phyloP scores from a whole-genome alignment of 2,113 vertebrate genomes.

The Pelodiscus sinensis region DNA sequence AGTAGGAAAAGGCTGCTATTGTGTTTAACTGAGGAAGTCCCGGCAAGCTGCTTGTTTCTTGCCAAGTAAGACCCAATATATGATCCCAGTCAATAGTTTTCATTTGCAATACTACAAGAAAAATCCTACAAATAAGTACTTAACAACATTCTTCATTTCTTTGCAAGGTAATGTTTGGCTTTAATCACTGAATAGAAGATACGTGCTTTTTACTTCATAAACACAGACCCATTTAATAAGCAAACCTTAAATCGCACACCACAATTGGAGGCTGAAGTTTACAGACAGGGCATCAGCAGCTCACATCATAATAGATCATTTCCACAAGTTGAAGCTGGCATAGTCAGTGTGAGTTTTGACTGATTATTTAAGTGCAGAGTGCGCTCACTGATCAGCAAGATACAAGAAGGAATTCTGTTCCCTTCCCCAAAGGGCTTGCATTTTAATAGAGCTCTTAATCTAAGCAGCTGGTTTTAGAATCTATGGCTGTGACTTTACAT shows the following conservation, averaged over 20 bases:
- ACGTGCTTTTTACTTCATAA: constrained; percentile 20
- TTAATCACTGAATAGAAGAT: neutral
- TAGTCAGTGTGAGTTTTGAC: neutral
- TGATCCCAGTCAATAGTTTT: neutral
- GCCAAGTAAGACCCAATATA: neutral
- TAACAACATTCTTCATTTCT: constrained; percentile 32
- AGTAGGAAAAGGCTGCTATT: neutral
- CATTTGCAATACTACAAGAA: constrained; percentile 7
- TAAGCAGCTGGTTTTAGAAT: neutral
- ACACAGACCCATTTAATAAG: constrained; percentile 40
- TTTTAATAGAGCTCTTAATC: neutral
- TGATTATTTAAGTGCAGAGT: constrained; percentile 3
- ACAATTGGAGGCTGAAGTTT: constrained; percentile 30
- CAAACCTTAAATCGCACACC: constrained; percentile 42
- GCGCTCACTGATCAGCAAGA: neutral
- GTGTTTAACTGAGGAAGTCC: constrained; percentile 1
- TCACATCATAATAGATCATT: constrained; percentile 1
- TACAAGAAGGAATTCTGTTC: neutral
- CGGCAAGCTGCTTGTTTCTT: neutral
- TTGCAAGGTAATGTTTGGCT: constrained; percentile 45
- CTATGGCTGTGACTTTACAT: neutral
- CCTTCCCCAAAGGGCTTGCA: neutral
- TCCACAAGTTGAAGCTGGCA: neutral
- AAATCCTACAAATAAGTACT: constrained; percentile 2
- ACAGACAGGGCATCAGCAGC: neutral